Evolutionary conservation across 2,113 vertebrate genomes (phyloP).

Genomic region (Calidris pygmaea): DNA sequence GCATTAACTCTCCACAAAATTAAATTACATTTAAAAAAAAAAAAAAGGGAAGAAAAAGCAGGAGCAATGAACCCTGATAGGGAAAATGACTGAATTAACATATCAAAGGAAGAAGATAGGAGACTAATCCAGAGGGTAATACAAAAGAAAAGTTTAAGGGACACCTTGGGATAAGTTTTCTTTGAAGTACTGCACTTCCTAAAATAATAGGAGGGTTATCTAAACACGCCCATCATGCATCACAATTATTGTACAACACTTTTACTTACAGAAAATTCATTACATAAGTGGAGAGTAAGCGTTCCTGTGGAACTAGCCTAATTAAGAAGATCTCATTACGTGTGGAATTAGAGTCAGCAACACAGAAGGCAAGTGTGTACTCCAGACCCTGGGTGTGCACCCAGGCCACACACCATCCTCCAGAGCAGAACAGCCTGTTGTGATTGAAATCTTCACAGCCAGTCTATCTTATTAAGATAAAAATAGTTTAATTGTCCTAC

Average conservation of each 20-base stretch:
- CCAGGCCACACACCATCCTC: background rate
- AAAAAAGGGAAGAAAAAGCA: background rate
- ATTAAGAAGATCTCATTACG: background rate
- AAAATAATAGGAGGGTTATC: slow-evolving; percentile 57
- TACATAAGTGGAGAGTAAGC: slow-evolving; percentile 3
- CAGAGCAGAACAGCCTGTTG: background rate
- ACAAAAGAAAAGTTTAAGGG: slow-evolving; percentile 61
- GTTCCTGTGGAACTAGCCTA: background rate
- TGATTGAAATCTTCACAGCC: background rate
- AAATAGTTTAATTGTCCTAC: background rate
- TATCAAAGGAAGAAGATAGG: slow-evolving; percentile 66
- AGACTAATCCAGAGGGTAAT: slow-evolving; percentile 54
- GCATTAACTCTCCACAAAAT: slow-evolving; percentile 56
- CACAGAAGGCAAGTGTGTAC: background rate
- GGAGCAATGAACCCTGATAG: slow-evolving; percentile 26
- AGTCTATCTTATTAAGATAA: background rate
- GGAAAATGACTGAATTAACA: slow-evolving; percentile 56
- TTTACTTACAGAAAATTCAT: slow-evolving; percentile 43
- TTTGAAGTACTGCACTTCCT: slow-evolving; percentile 59
- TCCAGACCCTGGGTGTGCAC: background rate
- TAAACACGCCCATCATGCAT: slow-evolving; percentile 35
- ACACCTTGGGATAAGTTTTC: slow-evolving; percentile 56
- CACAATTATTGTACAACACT: slow-evolving; percentile 52
- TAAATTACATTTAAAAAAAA: slow-evolving; percentile 23
- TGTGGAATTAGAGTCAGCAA: background rate